phyloP scores from a whole-genome alignment of 2,797 vertebrate genomes.

The Macrochelys suwanniensis region DNA sequence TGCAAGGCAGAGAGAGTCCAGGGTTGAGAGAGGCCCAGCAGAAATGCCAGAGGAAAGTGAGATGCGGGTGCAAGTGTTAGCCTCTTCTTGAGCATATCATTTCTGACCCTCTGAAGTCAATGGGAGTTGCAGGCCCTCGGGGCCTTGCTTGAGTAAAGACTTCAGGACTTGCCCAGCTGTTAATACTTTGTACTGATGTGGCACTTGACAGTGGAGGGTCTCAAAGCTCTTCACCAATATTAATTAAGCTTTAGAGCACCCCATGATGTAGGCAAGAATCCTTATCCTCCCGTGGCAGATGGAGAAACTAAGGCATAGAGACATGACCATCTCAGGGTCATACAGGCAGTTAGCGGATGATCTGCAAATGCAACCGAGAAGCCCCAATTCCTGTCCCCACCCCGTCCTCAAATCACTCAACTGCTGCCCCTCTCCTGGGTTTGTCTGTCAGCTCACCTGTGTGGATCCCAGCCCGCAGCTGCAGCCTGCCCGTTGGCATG shows the following conservation, averaged over 20 bases:
- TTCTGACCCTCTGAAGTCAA: neutral
- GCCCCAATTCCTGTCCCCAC: neutral
- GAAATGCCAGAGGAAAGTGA: neutral
- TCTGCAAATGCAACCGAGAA: neutral
- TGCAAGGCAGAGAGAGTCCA: neutral
- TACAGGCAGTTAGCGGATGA: fast-evolving
- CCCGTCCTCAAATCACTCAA: fast-evolving
- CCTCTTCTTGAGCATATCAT: neutral
- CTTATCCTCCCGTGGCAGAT: neutral
- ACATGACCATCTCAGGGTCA: fast-evolving
- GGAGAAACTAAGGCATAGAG: fast-evolving
- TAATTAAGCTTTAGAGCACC: neutral
- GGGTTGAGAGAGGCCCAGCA: neutral
- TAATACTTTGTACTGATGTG: neutral
- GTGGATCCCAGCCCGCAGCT: slow-evolving; percentile 90
- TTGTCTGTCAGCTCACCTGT: slow-evolving; percentile 78
- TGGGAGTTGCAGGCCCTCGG: fast-evolving
- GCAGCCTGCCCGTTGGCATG: slow-evolving; percentile 85
- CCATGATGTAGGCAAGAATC: neutral
- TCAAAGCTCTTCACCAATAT: neutral
- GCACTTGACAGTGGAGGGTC: neutral
- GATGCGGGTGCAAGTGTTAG: neutral
- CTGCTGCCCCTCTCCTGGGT: fast-evolving
- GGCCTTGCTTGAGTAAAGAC: neutral
- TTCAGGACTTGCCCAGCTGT: fast-evolving